These are phyloP conservation scores for Tragelaphus imberbis DNA, from an alignment of 2,113 vertebrate species.

Conservation along the genomic window DNA sequence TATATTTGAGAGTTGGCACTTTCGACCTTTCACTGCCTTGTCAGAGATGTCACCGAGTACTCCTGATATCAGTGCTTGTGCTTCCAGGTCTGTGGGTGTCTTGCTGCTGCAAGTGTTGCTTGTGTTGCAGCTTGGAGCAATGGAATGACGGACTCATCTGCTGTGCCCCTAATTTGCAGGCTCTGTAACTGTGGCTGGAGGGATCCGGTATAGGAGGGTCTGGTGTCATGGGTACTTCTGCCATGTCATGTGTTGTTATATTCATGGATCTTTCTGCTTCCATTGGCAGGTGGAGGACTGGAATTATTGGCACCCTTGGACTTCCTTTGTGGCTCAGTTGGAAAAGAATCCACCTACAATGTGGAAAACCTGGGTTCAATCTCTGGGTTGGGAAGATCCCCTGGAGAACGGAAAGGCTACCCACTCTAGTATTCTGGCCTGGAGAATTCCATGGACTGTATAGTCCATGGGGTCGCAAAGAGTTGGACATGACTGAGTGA, in stretches of 20 bases:
- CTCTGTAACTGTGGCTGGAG: neutral
- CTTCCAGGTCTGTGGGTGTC: neutral
- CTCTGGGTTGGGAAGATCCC: neutral
- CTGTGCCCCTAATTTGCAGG: neutral
- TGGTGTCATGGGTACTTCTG: neutral
- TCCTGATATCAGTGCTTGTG: neutral
- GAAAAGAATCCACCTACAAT: neutral
- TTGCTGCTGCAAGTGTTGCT: neutral
- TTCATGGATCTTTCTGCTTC: neutral
- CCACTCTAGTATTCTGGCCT: neutral
- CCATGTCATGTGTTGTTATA: neutral
- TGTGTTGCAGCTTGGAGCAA: neutral
- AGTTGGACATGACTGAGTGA: neutral
- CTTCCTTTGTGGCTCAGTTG: neutral
- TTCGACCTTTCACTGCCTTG: neutral
- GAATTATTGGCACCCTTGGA: neutral
- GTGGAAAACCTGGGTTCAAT: neutral
- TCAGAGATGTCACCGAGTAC: neutral
- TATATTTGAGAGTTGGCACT: neutral
- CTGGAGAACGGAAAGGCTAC: neutral
- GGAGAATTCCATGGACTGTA: neutral
- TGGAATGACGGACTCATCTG: neutral
- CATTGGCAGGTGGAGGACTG: neutral
- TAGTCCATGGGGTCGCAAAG: neutral
- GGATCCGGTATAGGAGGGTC: neutral